Conservation (phyloP, 2,888 invertebrate species). For the Limnephilus marmoratus region DNA sequence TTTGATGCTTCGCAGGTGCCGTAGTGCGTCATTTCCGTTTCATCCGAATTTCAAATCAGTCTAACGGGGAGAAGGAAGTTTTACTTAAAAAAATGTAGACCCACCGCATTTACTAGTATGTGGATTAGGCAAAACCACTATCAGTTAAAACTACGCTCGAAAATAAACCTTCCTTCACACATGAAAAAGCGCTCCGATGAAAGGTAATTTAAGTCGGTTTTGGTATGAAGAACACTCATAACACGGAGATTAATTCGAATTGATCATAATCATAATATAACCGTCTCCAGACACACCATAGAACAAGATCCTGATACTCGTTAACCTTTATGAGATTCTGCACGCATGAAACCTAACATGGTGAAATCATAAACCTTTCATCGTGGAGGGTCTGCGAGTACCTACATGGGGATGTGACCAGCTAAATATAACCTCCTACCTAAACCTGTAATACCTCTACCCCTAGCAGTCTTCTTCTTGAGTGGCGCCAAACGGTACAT, state of each 20-base stretch:
- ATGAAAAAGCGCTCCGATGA: not conserved
- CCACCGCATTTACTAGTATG: not conserved
- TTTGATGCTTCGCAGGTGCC: no score
- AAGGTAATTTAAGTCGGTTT: not conserved
- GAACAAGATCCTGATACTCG: slow-evolving; percentile 6
- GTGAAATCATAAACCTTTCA: slow-evolving; percentile 37
- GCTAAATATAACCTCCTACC: slow-evolving; percentile 30
- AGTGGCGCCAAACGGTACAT: slow-evolving; percentile 9
- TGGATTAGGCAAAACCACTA: not conserved
- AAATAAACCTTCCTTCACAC: not conserved
- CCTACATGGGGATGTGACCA: not conserved
- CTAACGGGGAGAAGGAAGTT: no score
- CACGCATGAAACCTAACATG: slow-evolving; percentile 29
- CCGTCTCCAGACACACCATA: not conserved
- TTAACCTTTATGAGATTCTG: slow-evolving; percentile 12
- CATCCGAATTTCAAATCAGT: no score
- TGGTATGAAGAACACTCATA: not conserved
- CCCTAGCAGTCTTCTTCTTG: slow-evolving; percentile 7
- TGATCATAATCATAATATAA: not conserved
- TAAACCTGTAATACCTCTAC: not conserved
- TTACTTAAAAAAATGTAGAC: not conserved
- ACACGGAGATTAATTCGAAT: not conserved
- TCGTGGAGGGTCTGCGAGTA: not conserved
- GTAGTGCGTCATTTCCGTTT: no score
- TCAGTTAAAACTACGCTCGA: not conserved